Evolutionary conservation across 2,888 invertebrate genomes (phyloP), one percentile per base, ranked within the genome.

Genomic region (Erannis defoliaria): DNA sequence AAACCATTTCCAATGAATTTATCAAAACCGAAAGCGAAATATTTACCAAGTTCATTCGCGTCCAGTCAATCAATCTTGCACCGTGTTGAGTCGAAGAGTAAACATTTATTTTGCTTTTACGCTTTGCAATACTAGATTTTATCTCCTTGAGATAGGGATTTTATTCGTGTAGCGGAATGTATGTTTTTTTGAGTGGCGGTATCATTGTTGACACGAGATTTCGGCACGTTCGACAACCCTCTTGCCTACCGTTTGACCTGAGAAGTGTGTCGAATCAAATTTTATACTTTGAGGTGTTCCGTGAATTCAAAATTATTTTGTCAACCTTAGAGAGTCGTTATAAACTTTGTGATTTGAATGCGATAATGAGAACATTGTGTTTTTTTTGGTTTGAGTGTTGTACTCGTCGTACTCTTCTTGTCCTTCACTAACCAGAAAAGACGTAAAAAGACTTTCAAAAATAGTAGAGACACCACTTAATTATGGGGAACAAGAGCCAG

Each of bases 31-130:
- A 48, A 37, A 62, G 45, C 62, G 66, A 76, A 75, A 82, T 81
- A 80, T 80, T 83, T 80, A 73, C 78, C 59, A 68, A 81, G 80
- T 80, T 81, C 75, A 80, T 82, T 81, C 78, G 75, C 78, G 71
- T 67, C 71, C 70, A 75, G 75, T 76, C 74, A 77, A 82, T 83
- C 82, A 80, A 84, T 83, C 82, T 81, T 78, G 62, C 70, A 72
- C 64, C 74, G 68, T 68, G 75, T 73, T 64, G 75, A 78, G 71
- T 72, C 71, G 64, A 72, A 70, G 62, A 62, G 65, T 75, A 76
- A 79, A 80, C 66, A 75, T 75, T 75, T 70, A 70, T 64, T 71
- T 73, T 70, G 51, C 63, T 45, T 43, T 29, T 23, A 26, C 23
- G 21, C 19, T 48, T 18, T 29, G 37, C 69, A 42, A 62, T 66